phyloP scores from a whole-genome alignment of 2,888 invertebrate species.

The Carpatolechia fugitivella region DNA sequence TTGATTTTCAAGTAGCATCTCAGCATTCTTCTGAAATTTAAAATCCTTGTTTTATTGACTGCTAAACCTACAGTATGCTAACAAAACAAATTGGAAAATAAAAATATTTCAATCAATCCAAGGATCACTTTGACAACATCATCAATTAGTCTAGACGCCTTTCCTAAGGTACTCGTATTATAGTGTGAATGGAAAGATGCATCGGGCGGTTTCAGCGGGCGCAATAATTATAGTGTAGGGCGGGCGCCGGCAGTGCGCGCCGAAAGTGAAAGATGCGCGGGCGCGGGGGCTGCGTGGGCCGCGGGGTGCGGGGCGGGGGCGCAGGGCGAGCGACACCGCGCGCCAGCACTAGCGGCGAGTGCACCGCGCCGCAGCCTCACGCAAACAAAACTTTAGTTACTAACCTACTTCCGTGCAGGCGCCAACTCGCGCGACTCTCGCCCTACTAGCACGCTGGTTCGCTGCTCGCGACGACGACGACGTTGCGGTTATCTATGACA shows the following conservation, averaged over 20 bases:
- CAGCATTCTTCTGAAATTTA: too few species aligned
- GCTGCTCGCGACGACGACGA: too few species aligned
- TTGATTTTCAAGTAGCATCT: too few species aligned
- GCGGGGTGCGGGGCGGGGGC: slow-evolving; percentile 34
- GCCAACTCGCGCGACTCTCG: slow-evolving; percentile 65
- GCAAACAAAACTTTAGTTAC: slow-evolving; percentile 79
- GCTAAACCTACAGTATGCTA: too few species aligned
- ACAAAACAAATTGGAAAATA: too few species aligned
- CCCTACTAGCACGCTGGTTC: slow-evolving; percentile 39
- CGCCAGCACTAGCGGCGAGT: slow-evolving; percentile 53
- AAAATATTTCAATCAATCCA: too few species aligned
- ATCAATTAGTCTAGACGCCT: too few species aligned
- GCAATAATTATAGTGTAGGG: slow-evolving; percentile 43
- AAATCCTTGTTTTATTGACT: too few species aligned
- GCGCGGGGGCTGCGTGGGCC: slow-evolving; percentile 46
- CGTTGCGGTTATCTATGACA: slow-evolving; percentile 47
- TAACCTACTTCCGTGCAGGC: slow-evolving; percentile 79
- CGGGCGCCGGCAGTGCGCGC: slow-evolving; percentile 41
- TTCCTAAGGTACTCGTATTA: too few species aligned
- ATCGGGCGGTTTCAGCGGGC: slow-evolving; percentile 31
- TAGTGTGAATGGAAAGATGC: slow-evolving; percentile 32
- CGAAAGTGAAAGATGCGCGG: slow-evolving; percentile 70
- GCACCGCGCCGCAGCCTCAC: slow-evolving; percentile 77
- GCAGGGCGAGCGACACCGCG: slow-evolving; percentile 40
- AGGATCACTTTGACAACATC: too few species aligned